Conservation (phyloP, 2,113 vertebrate genomes). For the Melanerpes formicivorus region DNA sequence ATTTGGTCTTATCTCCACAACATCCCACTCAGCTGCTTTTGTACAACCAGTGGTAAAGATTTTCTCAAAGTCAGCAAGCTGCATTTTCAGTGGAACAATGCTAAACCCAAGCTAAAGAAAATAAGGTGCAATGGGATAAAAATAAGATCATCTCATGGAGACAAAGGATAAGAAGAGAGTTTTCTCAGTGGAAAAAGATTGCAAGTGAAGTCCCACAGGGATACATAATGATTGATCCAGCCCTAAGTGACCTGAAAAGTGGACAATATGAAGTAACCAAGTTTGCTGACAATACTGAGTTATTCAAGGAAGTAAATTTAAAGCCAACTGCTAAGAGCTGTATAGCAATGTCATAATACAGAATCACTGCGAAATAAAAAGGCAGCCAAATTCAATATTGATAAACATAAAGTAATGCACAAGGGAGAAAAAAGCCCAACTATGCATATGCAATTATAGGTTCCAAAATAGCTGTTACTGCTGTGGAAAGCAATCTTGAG, state of each 20-base stretch:
- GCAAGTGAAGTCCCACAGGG: background rate
- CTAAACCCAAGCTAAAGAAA: background rate
- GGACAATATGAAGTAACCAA: background rate
- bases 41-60: background rate
- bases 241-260: background rate
- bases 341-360: background rate
- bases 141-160: background rate
- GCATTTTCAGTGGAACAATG: background rate
- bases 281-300: conserved; percentile 6
- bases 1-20: background rate
- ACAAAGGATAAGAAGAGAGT: background rate
- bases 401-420: conserved; percentile 42
- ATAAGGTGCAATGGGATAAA: background rate
- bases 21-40: background rate
- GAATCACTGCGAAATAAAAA: conserved; percentile 44
- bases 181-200: background rate
- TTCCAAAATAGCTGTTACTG: background rate
- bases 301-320: background rate
- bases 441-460: background rate
- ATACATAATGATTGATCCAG: background rate
- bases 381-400: conserved; percentile 33
- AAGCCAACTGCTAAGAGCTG: conserved; percentile 25
- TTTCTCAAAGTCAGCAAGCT: background rate
- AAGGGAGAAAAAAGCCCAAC: background rate
- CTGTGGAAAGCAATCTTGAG: conserved; percentile 9